These are phyloP conservation scores for Petrosia ficiformis DNA, from an alignment of 37 sponge, comb jelly and placozoan species.

Conservation along the genomic window DNA sequence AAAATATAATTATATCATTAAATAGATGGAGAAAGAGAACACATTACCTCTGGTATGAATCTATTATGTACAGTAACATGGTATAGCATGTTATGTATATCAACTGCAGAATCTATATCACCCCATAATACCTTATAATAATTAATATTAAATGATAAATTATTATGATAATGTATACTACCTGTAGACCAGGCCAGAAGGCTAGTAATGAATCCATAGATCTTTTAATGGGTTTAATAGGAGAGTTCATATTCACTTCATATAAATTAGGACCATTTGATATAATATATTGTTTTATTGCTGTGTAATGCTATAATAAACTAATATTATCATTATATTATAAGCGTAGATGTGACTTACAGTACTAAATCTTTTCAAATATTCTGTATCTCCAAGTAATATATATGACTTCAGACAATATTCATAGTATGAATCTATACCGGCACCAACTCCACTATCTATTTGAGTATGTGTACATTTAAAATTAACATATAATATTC, in stretches of 20 bases:
- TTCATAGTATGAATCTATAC: constrained; percentile 98
- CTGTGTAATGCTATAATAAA: constrained; percentile 77
- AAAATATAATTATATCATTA: neutral
- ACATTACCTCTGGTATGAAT: constrained; percentile 77
- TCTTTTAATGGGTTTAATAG: constrained; percentile 38
- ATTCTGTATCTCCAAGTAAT: constrained; percentile 73
- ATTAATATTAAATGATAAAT: neutral
- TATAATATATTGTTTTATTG: constrained; percentile 67
- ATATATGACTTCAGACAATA: constrained; percentile 92
- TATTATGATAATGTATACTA: too few species aligned
- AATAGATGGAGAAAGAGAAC: constrained; percentile 14
- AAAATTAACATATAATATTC: neutral
- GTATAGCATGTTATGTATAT: constrained; percentile 78
- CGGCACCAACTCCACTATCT: constrained; percentile 87
- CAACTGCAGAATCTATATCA: constrained; percentile 68
- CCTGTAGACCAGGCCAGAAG: constrained; percentile 99
- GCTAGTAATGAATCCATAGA: constrained; percentile 93
- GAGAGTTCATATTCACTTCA: constrained; percentile 78
- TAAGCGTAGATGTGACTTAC: too few species aligned
- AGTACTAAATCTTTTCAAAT: constrained; percentile 68
- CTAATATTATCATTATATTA: too few species aligned
- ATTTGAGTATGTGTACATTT: neutral
- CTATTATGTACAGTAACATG: constrained; percentile 70
- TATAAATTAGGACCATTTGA: constrained; percentile 65
- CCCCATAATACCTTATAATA: constrained; percentile 66